phyloP scores from a whole-genome alignment of 2,888 invertebrate genomes.

The Lasioglossum morio region DNA sequence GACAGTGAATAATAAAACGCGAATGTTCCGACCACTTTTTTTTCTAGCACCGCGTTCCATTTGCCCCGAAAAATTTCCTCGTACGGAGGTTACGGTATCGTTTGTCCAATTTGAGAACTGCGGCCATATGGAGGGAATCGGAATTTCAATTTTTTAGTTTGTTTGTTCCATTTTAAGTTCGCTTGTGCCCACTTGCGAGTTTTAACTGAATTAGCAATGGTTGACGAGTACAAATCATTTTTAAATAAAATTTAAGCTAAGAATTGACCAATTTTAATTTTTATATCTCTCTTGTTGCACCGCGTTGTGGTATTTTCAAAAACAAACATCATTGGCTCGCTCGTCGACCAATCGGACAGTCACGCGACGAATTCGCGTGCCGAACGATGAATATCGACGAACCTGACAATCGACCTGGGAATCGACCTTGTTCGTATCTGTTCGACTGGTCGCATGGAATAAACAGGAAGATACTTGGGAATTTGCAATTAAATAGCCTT shows the following conservation, averaged over 20 bases:
- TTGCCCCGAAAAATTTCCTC: neutral
- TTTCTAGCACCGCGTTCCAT: neutral
- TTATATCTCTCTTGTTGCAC: no score
- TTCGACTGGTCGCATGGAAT: conserved; percentile 22
- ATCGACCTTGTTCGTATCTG: conserved; percentile 46
- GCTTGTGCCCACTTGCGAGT: no score
- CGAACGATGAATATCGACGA: conserved; percentile 50
- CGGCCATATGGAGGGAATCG: neutral
- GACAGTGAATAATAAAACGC: conserved; percentile 23
- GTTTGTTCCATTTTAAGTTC: neutral
- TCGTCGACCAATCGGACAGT: conserved; percentile 28
- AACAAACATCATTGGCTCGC: neutral
- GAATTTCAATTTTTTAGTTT: neutral
- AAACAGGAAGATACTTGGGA: conserved; percentile 52
- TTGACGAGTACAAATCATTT: no score
- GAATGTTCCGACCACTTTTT: neutral
- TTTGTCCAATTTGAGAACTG: neutral
- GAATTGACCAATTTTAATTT: neutral
- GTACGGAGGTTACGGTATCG: neutral
- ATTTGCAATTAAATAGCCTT: neutral
- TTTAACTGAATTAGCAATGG: no score
- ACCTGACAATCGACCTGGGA: conserved; percentile 21
- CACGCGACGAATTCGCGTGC: conserved; percentile 30
- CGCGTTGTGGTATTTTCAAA: neutral
- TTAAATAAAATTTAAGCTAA: no score